These are phyloP conservation scores for Dryobates pubescens DNA, from an alignment of 2,797 vertebrate genomes.

Conservation along the genomic window DNA sequence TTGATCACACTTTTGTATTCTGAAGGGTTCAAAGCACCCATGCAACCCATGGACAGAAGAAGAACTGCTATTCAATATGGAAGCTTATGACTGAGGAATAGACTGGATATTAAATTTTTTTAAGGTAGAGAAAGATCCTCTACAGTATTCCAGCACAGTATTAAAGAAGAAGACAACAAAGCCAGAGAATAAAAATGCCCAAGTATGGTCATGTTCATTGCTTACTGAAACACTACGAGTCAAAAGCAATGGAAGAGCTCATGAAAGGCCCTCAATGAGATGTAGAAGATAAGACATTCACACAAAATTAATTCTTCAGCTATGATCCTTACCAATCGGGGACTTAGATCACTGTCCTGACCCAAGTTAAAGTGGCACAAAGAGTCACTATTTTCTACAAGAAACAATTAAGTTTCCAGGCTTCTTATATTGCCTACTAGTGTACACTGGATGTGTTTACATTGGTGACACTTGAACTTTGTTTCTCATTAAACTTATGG, in stretches of 20 bases:
- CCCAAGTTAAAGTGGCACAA: not conserved
- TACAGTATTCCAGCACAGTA: not conserved
- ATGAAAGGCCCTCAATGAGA: not conserved
- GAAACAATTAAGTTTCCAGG: not conserved
- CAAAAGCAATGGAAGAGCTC: not conserved
- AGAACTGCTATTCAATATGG: not conserved
- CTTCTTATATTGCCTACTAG: not conserved
- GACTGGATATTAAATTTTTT: not conserved
- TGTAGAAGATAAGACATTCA: not conserved
- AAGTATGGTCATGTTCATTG: not conserved
- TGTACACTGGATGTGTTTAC: not conserved
- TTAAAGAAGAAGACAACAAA: not conserved
- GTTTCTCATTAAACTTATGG: not conserved
- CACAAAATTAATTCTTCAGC: not conserved
- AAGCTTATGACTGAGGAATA: not conserved
- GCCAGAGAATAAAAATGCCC: not conserved
- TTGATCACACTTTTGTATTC: not conserved
- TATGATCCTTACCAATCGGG: not conserved
- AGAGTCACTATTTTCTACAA: not conserved
- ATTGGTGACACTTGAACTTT: not conserved
- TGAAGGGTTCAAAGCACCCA: accelerated
- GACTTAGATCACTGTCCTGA: not conserved
- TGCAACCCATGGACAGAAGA: not conserved
- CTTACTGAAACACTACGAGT: not conserved
- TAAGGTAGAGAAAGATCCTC: not conserved